Evolutionary conservation across 2,888 invertebrate genomes (phyloP).

Genomic region (Plusia festucae): DNA sequence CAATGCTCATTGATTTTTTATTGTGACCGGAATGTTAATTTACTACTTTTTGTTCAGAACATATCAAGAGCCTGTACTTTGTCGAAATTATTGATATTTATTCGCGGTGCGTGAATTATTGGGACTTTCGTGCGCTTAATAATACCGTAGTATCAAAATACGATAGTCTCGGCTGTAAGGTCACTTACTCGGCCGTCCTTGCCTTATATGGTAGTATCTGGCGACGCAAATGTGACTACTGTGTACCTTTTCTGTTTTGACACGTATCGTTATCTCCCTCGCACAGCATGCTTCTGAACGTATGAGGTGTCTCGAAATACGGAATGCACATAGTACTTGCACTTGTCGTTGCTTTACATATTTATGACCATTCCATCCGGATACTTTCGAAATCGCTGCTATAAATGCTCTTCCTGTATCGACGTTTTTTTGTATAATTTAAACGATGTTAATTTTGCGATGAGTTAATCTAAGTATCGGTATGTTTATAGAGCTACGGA

Average conservation of each 20-base stretch:
- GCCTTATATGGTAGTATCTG: conserved; percentile 77
- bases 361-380: conserved; percentile 52
- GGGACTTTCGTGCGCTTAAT: conserved; percentile 31
- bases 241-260: conserved; percentile 55
- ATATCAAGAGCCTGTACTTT: conserved; percentile 35
- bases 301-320: conserved; percentile 35
- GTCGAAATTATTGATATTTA: conserved; percentile 45
- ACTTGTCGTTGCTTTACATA: conserved; percentile 54
- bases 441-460: conserved; percentile 33
- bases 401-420: conserved; percentile 51
- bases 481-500: conserved; percentile 2
- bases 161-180: conserved; percentile 72
- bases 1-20: conserved; percentile 3
- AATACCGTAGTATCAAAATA: conserved; percentile 60
- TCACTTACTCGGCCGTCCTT: conserved; percentile 73
- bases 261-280: conserved; percentile 53
- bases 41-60: conserved; percentile 32
- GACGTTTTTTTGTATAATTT: conserved; percentile 38
- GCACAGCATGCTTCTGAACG: conserved; percentile 39
- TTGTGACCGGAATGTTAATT: conserved; percentile 36
- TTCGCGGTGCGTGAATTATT: conserved; percentile 43
- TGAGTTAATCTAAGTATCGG: conserved; percentile 11
- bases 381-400: conserved; percentile 46
- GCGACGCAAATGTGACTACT: conserved; percentile 62
- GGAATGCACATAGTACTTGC: conserved; percentile 41